Conservation (phyloP, 1,140 invertebrate genomes). For the Drosophila ficusphila region DNA sequence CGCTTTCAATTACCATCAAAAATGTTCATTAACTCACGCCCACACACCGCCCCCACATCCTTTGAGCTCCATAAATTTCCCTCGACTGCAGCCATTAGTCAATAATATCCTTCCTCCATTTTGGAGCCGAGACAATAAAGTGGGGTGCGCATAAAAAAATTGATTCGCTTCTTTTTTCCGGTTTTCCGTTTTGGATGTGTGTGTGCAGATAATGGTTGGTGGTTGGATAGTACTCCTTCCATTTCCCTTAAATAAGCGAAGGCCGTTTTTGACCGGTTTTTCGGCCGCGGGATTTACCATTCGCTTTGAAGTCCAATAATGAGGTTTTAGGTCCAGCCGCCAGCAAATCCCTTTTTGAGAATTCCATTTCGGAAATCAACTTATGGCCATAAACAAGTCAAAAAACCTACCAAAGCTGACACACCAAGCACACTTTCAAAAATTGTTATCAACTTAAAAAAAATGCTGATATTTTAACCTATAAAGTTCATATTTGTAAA, state of each 20-base stretch:
- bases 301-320: conserved; percentile 37
- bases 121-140: conserved; percentile 31
- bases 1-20: conserved; percentile 54
- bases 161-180: conserved; percentile 18
- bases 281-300: conserved; percentile 38
- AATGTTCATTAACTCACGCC: conserved; percentile 46
- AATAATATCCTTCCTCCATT: conserved; percentile 43
- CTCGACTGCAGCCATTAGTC: conserved; percentile 43
- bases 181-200: not conserved
- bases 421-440: conserved; percentile 21
- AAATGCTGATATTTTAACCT: too few relatives aligned
- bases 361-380: conserved; percentile 75
- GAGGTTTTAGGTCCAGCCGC: conserved; percentile 25
- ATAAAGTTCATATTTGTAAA: too few relatives aligned
- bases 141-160: conserved; percentile 17
- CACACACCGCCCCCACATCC: conserved; percentile 10
- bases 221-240: not conserved
- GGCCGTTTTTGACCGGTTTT: conserved; percentile 37
- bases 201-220: conserved; percentile 18
- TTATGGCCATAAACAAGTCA: conserved; percentile 78
- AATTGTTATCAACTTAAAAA: not conserved
- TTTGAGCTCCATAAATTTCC: conserved; percentile 43
- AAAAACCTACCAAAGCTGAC: conserved; percentile 55
- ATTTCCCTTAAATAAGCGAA: conserved; percentile 39
- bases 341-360: conserved; percentile 56